Percentiles rank a stretch among this genome's conserved stretches.
phyloP scores from a whole-genome alignment of 1,140 invertebrate genomes.

The Drosophila mojavensis region DNA sequence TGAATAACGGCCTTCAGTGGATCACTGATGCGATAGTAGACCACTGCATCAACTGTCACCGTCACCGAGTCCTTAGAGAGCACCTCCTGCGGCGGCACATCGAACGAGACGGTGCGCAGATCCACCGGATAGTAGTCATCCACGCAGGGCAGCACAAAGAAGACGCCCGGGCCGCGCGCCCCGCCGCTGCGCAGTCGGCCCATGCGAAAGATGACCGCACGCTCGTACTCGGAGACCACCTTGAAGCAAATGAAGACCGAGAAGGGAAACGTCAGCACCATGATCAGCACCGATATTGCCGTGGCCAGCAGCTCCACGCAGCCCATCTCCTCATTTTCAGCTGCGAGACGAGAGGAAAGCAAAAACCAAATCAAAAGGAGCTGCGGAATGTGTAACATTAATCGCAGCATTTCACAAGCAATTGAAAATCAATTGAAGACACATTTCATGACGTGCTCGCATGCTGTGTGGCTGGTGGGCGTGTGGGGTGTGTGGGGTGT shows the following conservation, averaged over 20 bases:
- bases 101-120: conserved; percentile 88
- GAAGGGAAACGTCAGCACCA: conserved; percentile 93
- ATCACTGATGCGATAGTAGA: conserved; percentile 93
- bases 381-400: neutral
- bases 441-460: conserved; percentile 8
- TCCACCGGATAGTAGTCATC: conserved; percentile 96
- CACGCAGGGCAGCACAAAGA: conserved; percentile 96
- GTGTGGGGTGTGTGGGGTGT: neutral
- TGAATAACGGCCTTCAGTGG: conserved; percentile 92
- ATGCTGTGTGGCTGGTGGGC: neutral
- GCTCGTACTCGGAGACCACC: conserved; percentile 90
- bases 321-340: conserved; percentile 86
- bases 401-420: conserved; percentile 46
- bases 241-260: conserved; percentile 94
- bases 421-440: conserved; percentile 53
- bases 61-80: conserved; percentile 97
- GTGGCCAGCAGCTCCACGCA: conserved; percentile 93
- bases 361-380: neutral
- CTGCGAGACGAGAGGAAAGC: conserved; percentile 55
- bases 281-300: conserved; percentile 90
- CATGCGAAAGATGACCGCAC: conserved; percentile 95
- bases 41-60: conserved; percentile 95
- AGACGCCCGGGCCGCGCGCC: conserved; percentile 90
- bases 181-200: conserved; percentile 88
- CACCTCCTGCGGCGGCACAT: conserved; percentile 88